These are phyloP conservation scores for Sipha flava DNA, from an alignment of 1,140 invertebrate genomes.

Conservation along the genomic window DNA sequence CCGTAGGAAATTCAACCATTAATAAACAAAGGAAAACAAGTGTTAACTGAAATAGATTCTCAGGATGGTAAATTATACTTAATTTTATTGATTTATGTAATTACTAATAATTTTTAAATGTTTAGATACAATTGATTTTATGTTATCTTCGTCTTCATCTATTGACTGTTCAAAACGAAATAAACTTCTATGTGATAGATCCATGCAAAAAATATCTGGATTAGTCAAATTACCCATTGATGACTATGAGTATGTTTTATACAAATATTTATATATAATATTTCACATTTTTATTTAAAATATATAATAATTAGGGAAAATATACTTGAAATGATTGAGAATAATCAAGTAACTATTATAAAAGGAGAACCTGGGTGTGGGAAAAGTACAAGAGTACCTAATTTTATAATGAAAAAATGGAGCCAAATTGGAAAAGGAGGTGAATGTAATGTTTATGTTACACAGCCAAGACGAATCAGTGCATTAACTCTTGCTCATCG, in stretches of 20 bases:
- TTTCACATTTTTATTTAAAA: background rate
- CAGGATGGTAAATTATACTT: background rate
- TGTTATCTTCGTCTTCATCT: background rate
- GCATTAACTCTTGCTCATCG: conserved; percentile 79
- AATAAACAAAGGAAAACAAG: conserved; percentile 19
- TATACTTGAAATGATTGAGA: conserved; percentile 39
- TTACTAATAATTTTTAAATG: background rate
- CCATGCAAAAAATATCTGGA: background rate
- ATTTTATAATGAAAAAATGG: conserved; percentile 60
- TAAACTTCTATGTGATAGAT: background rate
- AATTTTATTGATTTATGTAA: background rate
- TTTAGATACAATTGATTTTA: background rate
- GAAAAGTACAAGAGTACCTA: conserved; percentile 68
- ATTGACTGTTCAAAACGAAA: background rate
- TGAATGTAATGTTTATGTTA: conserved; percentile 71
- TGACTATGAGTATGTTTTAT: background rate
- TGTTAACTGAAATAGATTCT: background rate
- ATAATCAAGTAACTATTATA: conserved; percentile 42
- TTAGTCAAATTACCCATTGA: conserved; percentile 17
- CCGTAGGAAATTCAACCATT: background rate
- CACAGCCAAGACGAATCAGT: conserved; percentile 84
- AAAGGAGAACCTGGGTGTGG: conserved; percentile 49
- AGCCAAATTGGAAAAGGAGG: conserved; percentile 59
- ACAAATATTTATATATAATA: background rate
- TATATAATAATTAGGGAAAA: conserved; percentile 36